Percentiles rank a stretch among this genome's conserved stretches.
Conservation (phyloP, 2,888 invertebrate genomes). For the Acleris literana region DNA sequence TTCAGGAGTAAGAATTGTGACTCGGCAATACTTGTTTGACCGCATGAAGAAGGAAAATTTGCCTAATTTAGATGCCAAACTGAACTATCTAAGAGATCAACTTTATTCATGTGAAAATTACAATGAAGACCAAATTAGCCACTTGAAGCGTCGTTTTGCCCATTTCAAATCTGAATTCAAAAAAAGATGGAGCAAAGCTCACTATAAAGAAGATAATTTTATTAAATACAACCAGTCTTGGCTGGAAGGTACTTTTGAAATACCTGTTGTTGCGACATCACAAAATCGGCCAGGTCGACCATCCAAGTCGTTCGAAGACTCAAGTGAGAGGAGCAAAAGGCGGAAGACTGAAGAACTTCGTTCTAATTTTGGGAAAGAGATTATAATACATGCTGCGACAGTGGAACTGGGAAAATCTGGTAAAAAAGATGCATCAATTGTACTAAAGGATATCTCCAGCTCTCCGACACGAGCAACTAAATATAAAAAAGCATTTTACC, state of each 20-base stretch:
- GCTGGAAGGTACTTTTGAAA: no score
- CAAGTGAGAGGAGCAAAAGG: no score
- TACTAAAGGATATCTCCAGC: no score
- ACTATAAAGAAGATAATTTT: slow-evolving; percentile 1
- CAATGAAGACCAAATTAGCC: slow-evolving; percentile 1
- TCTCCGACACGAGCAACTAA: no score
- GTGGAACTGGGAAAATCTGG: no score
- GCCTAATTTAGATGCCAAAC: slow-evolving; percentile 8
- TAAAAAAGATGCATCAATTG: no score
- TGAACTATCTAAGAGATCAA: slow-evolving; percentile 2
- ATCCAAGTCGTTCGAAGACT: no score
- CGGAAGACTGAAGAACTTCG: no score
- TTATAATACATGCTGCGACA: no score
- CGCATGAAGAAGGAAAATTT: slow-evolving; percentile 5
- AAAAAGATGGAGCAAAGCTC: background rate
- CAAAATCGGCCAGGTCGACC: no score
- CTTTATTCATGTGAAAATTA: slow-evolving; percentile 3
- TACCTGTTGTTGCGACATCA: no score
- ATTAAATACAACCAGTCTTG: background rate
- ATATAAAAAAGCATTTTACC: background rate
- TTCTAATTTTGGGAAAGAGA: no score
- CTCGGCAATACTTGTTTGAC: slow-evolving; percentile 10
- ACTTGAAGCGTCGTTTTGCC: background rate
- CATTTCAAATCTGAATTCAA: slow-evolving; percentile 5
- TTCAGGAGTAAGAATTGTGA: slow-evolving; percentile 10